Base-by-base conservation (phyloP, 2,113 vertebrate species). In the Xerus inauris region DNA sequence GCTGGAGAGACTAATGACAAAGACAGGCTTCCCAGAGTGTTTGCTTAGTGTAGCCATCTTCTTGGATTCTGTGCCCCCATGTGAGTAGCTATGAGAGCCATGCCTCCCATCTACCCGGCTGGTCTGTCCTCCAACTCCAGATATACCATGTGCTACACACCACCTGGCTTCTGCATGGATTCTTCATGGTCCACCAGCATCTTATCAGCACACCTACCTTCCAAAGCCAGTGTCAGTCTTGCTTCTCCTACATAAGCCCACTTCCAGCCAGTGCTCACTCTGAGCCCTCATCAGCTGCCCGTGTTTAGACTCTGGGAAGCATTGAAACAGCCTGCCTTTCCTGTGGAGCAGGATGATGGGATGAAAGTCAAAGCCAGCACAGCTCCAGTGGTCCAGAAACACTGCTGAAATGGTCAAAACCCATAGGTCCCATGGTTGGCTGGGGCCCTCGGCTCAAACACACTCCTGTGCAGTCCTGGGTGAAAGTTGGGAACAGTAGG, bases 111-210 rank as follows among this genome's bases (percentile, higher is more conserved):
- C 30, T 42, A 12, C 28, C 35, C 13, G 2, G 80, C 49, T 20
- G 1, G 42, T 47, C 49, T 87, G 51, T 45, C 16, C 38, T 14
- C 28, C 12, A 69, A 22, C 69, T 38, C 62, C 12, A 49, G 42
- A 16, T 20, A 11, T 26, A 13, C 67, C 0, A 3, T 12, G 49
- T 54, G 72, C 64, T 38, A 49, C 65, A 35, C 12, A 8, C 38
- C 14, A 17, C 65, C 30, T 8, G 19, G 62, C 1, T 8, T 32
- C 59, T 26, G 22, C 13, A 11, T 16, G 2, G 4, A 0, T 45
- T 16, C 40, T 42, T 24, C 5, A 26, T 24, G 67, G 20, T n/a
- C 24, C 24, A 35, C 26, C 11, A 9, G 20, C 20, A n/a, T 84
- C 49, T 87, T n/a, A 16, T 11, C 64, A 42, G 20, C 65, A 28